Evolutionary conservation across 2,113 vertebrate genomes (phyloP).

Genomic region (Silurus asotus): DNA sequence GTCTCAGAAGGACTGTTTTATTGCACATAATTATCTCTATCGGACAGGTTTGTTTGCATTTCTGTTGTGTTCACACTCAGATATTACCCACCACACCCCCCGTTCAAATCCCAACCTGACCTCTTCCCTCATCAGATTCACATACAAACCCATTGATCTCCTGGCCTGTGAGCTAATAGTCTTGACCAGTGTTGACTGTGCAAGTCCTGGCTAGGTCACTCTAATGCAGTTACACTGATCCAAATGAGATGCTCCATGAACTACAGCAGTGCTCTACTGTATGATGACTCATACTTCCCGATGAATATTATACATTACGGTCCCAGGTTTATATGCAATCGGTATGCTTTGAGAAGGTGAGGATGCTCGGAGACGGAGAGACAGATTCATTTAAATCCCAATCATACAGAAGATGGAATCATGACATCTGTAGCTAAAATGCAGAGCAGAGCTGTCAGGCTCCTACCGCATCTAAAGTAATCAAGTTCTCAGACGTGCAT

Average conservation of each 20-base stretch:
- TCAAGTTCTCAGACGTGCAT: constrained; percentile 9
- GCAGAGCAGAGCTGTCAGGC: not conserved
- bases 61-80: constrained; percentile 25
- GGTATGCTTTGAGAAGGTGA: not conserved
- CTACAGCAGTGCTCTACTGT: constrained; percentile 12
- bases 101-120: not conserved
- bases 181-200: constrained; percentile 5
- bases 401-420: not conserved
- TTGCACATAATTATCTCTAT: constrained; percentile 49
- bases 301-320: constrained; percentile 24
- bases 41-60: constrained; percentile 27
- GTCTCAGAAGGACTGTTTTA: constrained; percentile 38
- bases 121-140: not conserved
- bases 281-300: constrained; percentile 28
- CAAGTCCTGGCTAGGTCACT: constrained; percentile 22
- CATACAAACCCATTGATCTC: constrained; percentile 1
- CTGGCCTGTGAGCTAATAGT: not conserved
- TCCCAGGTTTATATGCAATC: constrained; percentile 28
- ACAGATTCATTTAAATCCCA: constrained; percentile 11
- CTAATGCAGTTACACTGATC: constrained; percentile 25
- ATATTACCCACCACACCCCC: not conserved
- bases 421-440: not conserved
- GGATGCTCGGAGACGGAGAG: constrained; percentile 7
- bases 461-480: constrained; percentile 9
- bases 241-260: constrained; percentile 25